phyloP scores from a whole-genome alignment of 2,797 vertebrate species.

The Danio aesculapii region DNA sequence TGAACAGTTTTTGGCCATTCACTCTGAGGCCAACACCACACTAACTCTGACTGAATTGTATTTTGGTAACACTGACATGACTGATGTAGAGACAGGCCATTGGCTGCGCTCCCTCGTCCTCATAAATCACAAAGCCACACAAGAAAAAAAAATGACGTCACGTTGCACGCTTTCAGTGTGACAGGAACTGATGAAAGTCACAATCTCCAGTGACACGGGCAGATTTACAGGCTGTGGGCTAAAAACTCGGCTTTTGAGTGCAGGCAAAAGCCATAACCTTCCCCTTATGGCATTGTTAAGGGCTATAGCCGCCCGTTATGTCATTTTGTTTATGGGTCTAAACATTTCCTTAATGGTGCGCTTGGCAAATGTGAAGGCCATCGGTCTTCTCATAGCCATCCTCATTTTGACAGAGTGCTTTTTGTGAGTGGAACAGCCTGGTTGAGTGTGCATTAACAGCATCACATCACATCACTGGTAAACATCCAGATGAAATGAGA shows the following conservation, averaged over 20 bases:
- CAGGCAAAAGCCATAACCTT: slow-evolving; percentile 48
- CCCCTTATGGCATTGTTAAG: slow-evolving; percentile 53
- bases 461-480: slow-evolving; percentile 39
- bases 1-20: not conserved
- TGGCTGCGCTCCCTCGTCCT: slow-evolving; percentile 35
- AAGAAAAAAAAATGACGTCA: slow-evolving; percentile 50
- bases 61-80: slow-evolving; percentile 56
- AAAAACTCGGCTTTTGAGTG: slow-evolving; percentile 51
- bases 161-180: slow-evolving; percentile 41
- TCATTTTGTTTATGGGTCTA: slow-evolving; percentile 57
- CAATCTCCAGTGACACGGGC: slow-evolving; percentile 38
- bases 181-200: slow-evolving; percentile 56
- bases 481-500: slow-evolving; percentile 44
- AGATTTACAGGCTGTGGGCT: slow-evolving; percentile 55
- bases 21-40: not conserved
- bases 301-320: slow-evolving; percentile 44
- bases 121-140: slow-evolving; percentile 54
- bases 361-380: slow-evolving; percentile 56
- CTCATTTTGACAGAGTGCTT: slow-evolving; percentile 51
- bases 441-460: slow-evolving; percentile 42
- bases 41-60: slow-evolving; percentile 52
- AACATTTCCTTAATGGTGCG: slow-evolving; percentile 57
- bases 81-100: slow-evolving; percentile 51
- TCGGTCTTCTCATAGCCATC: slow-evolving; percentile 49
- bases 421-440: slow-evolving; percentile 42